A percentile compares a stretch with the other conserved stretches of the same genome.
These are phyloP conservation scores for Scaptomyza caliginosa DNA, from an alignment of 2,888 invertebrate species.

Conservation along the genomic window DNA sequence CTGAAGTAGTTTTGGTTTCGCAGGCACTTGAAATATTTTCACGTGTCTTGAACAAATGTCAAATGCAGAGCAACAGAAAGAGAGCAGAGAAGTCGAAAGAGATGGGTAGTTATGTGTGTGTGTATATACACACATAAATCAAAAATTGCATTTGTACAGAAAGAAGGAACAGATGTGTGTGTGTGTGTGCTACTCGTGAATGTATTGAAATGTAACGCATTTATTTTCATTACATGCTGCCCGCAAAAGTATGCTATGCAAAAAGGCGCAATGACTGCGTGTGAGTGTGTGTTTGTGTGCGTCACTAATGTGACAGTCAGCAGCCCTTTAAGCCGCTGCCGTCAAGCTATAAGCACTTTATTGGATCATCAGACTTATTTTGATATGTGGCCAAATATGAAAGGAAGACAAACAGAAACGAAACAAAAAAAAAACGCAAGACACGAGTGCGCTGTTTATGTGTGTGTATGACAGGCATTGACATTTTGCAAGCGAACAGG, in stretches of 20 bases:
- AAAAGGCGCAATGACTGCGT: slow-evolving; percentile 30
- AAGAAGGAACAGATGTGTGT: slow-evolving; percentile 19
- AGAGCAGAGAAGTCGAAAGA: background rate
- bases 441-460: slow-evolving; percentile 8
- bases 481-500: slow-evolving; percentile 70
- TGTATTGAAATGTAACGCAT: slow-evolving; percentile 81
- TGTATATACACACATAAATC: slow-evolving; percentile 76
- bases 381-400: slow-evolving; percentile 74
- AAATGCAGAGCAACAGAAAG: slow-evolving; percentile 52
- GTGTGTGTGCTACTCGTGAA: slow-evolving; percentile 39
- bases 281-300: slow-evolving; percentile 24
- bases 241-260: slow-evolving; percentile 72
- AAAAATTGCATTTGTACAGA: slow-evolving; percentile 61
- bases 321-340: slow-evolving; percentile 72
- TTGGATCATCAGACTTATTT: slow-evolving; percentile 81
- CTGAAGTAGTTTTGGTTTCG: slow-evolving; percentile 66
- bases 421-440: background rate
- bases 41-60: slow-evolving; percentile 82
- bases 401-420: slow-evolving; percentile 3
- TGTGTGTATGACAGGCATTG: slow-evolving; percentile 59
- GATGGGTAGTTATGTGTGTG: slow-evolving; percentile 24
- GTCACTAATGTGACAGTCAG: slow-evolving; percentile 74
- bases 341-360: slow-evolving; percentile 78
- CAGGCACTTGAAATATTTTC: slow-evolving; percentile 80
- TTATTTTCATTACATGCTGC: slow-evolving; percentile 75